Conservation (phyloP, 2,888 invertebrate genomes). For the Lycia hirtaria region DNA sequence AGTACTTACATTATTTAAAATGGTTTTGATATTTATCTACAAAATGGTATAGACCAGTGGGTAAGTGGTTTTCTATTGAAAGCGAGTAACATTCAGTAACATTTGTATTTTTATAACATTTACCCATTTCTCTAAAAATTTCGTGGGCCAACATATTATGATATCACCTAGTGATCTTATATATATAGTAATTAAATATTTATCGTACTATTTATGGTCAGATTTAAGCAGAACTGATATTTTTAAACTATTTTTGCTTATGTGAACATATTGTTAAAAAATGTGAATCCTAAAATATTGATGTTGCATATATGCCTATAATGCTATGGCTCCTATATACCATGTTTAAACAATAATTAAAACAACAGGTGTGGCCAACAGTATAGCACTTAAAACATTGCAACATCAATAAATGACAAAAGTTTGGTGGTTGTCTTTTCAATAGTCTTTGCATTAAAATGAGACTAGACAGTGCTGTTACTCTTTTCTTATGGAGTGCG, state of each 20-base stretch:
- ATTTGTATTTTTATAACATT: conserved; percentile 36
- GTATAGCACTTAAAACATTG: too few species aligned
- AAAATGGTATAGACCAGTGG: conserved; percentile 43
- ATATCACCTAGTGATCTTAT: conserved; percentile 18
- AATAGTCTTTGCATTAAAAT: too few species aligned
- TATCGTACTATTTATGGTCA: conserved; percentile 16
- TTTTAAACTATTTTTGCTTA: conserved; percentile 31
- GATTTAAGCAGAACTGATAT: conserved; percentile 36
- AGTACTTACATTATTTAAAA: conserved; percentile 15
- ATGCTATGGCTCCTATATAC: too few species aligned
- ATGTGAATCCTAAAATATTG: too few species aligned
- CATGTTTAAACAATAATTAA: too few species aligned
- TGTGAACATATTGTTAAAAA: conserved; percentile 26
- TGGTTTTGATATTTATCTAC: conserved; percentile 46
- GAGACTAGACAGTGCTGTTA: too few species aligned
- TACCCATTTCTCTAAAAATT: conserved; percentile 20
- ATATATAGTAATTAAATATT: conserved; percentile 17
- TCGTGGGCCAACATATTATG: conserved; percentile 33
- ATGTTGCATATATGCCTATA: too few species aligned
- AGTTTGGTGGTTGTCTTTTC: too few species aligned
- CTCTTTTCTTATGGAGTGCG: too few species aligned
- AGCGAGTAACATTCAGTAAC: conserved; percentile 14
- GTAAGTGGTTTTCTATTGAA: conserved; percentile 21
- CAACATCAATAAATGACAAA: too few species aligned
- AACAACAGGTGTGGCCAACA: too few species aligned